phyloP scores from a whole-genome alignment of 2,888 invertebrate species.

The Rhagonycha lutea region DNA sequence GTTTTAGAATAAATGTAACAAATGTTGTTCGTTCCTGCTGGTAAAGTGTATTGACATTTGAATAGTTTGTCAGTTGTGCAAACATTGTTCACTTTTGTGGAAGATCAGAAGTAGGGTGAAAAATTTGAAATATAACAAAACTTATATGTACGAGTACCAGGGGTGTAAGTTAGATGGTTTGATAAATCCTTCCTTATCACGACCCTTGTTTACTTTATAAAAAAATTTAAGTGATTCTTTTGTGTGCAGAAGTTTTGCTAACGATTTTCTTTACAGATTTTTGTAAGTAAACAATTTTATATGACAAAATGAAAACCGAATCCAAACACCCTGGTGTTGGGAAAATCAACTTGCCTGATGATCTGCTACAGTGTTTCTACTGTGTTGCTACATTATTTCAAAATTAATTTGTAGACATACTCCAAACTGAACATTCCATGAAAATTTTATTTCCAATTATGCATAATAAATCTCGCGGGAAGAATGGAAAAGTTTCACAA shows the following conservation, averaged over 20 bases:
- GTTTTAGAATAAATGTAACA: background rate
- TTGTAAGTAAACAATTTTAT: background rate
- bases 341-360: background rate
- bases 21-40: background rate
- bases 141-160: slow-evolving; percentile 9
- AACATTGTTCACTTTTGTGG: slow-evolving; percentile 37
- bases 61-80: slow-evolving; percentile 39
- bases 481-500: background rate
- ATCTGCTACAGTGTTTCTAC: background rate
- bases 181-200: slow-evolving; percentile 2
- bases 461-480: background rate
- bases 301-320: background rate
- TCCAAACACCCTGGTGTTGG: background rate
- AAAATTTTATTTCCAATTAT: background rate
- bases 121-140: slow-evolving; percentile 31
- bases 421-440: background rate
- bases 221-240: background rate
- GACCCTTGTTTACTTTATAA: slow-evolving; percentile 12
- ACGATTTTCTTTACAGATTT: background rate
- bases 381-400: too few relatives aligned
- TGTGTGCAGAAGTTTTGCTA: background rate
- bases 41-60: slow-evolving; percentile 40
- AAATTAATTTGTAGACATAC: background rate
- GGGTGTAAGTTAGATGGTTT: slow-evolving; percentile 28
- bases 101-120: slow-evolving; percentile 31